phyloP scores from a whole-genome alignment of 2,113 vertebrate genomes.

The Opisthocomus hoazin region DNA sequence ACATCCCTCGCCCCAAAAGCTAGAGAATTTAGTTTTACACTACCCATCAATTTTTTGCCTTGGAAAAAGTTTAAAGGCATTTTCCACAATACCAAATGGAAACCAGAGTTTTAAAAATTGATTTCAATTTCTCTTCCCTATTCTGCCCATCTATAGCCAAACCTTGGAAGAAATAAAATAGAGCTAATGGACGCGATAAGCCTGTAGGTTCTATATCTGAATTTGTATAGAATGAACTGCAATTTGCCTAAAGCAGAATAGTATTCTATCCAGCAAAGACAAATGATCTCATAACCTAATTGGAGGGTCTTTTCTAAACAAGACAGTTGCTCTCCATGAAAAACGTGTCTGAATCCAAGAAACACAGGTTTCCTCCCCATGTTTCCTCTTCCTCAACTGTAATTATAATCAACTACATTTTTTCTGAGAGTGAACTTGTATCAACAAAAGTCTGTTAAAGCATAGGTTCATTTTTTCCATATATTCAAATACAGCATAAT shows the following conservation, averaged over 20 bases:
- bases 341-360: slow-evolving; percentile 30
- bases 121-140: background rate
- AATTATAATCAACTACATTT: slow-evolving; percentile 31
- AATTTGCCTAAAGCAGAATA: background rate
- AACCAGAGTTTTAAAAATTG: background rate
- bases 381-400: background rate
- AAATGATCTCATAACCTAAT: background rate
- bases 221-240: background rate
- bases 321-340: slow-evolving; percentile 4
- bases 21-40: background rate
- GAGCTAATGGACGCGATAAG: background rate
- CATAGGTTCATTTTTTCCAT: background rate
- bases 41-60: background rate
- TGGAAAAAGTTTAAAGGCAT: background rate
- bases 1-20: background rate
- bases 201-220: background rate
- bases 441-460: slow-evolving; percentile 24
- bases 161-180: background rate
- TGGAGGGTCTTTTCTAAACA: background rate
- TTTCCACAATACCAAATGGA: background rate
- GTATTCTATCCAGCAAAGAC: slow-evolving; percentile 3
- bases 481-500: slow-evolving; percentile 57
- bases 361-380: slow-evolving; percentile 33
- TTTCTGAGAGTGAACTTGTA: background rate
- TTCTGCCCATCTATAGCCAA: background rate